Evolutionary conservation across 2,888 invertebrate species (phyloP).

Genomic region (Mythimna pallens): DNA sequence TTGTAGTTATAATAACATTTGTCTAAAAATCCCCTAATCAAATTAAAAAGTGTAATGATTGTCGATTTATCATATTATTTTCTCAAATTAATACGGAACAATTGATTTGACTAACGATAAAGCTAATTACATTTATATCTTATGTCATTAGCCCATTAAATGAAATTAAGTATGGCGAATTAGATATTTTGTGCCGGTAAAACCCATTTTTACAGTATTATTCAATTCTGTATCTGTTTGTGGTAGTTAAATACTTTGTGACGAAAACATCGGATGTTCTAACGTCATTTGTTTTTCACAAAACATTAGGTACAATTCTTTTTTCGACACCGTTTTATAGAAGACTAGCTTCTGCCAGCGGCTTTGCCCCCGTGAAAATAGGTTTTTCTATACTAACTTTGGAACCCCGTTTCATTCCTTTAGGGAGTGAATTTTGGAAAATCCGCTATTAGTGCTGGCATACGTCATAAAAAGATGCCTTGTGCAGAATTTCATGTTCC

Average conservation of each 20-base stretch:
- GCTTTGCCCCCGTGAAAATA: too few relatives aligned
- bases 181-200: slow-evolving; percentile 14
- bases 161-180: slow-evolving; percentile 4
- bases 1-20: neutral
- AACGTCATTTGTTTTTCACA: slow-evolving; percentile 15
- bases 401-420: too few relatives aligned
- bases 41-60: slow-evolving; percentile 18
- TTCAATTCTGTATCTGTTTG: neutral
- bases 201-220: neutral
- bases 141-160: slow-evolving; percentile 6
- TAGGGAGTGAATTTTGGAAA: too few relatives aligned
- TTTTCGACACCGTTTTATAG: neutral
- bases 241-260: slow-evolving; percentile 12
- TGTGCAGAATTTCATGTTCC: too few relatives aligned
- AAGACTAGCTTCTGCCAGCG: neutral
- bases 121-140: slow-evolving; percentile 15
- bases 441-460: too few relatives aligned
- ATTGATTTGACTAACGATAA: slow-evolving; percentile 19
- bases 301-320: neutral
- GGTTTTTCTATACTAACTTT: too few relatives aligned
- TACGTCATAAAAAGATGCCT: too few relatives aligned
- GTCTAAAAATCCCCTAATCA: slow-evolving; percentile 10
- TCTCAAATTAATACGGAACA: slow-evolving; percentile 13
- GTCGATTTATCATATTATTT: slow-evolving; percentile 13
- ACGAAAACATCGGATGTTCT: slow-evolving; percentile 1